phyloP scores from a whole-genome alignment of 2,113 vertebrate genomes.

The Carassius carassius region DNA sequence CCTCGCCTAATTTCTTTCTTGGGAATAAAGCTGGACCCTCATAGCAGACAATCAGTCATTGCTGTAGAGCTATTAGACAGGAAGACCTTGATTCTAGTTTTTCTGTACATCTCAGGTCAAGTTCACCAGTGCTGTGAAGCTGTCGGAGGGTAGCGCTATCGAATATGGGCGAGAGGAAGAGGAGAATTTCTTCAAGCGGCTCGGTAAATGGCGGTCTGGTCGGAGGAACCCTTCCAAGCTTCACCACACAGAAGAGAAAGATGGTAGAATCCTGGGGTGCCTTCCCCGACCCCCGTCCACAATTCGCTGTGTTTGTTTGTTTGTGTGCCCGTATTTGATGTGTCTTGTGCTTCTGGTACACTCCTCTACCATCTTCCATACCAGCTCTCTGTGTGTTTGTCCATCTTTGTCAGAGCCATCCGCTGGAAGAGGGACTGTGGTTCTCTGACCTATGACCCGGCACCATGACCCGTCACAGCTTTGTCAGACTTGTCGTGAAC shows the following conservation, averaged over 20 bases:
- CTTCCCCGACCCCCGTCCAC: conserved; percentile 59
- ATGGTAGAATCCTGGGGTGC: conserved; percentile 84
- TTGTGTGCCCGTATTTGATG: conserved; percentile 58
- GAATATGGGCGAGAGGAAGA: conserved; percentile 95
- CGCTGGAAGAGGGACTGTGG: conserved; percentile 41
- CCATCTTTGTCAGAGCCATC: conserved; percentile 49
- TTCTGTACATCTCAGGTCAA: conserved; percentile 83
- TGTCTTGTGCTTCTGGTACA: conserved; percentile 60
- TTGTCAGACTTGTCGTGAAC: conserved; percentile 39
- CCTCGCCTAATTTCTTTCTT: neutral
- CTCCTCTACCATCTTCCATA: conserved; percentile 60
- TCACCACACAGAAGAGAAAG: conserved; percentile 92
- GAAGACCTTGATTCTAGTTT: neutral
- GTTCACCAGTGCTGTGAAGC: conserved; percentile 96
- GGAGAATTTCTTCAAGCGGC: conserved; percentile 99
- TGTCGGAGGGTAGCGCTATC: conserved; percentile 87
- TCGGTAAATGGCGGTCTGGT: conserved; percentile 94
- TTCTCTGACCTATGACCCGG: conserved; percentile 48
- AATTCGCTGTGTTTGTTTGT: conserved; percentile 52
- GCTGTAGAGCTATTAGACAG: neutral
- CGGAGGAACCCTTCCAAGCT: conserved; percentile 90
- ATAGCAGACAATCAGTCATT: neutral
- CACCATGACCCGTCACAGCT: conserved; percentile 21
- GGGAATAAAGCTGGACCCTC: conserved; percentile 5
- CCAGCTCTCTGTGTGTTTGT: conserved; percentile 51